phyloP scores from a whole-genome alignment of 2,888 invertebrate genomes.

The Agrypnus murinus region DNA sequence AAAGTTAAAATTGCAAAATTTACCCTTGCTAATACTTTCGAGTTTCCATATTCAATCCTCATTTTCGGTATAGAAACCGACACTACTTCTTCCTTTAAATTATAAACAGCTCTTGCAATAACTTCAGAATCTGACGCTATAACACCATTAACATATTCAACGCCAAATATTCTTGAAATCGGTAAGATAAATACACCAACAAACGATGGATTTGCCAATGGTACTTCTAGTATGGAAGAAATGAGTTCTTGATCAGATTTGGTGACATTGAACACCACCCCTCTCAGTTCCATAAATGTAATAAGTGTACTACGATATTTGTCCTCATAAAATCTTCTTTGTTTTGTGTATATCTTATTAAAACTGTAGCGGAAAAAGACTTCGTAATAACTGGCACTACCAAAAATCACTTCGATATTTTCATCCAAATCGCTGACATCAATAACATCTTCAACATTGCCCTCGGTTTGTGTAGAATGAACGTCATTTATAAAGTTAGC shows the following conservation, averaged over 20 bases:
- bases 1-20: no score
- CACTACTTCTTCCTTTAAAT: neutral
- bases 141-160: neutral
- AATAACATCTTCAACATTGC: neutral
- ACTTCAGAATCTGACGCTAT: neutral
- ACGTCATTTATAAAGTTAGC: neutral
- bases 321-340: neutral
- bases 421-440: neutral
- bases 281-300: neutral
- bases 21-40: neutral
- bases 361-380: neutral
- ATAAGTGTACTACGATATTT: neutral
- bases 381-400: neutral
- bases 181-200: slow-evolving; percentile 1
- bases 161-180: neutral
- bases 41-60: slow-evolving; percentile 6
- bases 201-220: neutral
- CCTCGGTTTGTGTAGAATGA: neutral
- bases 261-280: neutral
- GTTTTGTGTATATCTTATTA: neutral
- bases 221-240: neutral
- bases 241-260: slow-evolving; percentile 4
- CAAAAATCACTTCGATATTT: neutral
- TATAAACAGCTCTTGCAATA: neutral
- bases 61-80: neutral